Evolutionary conservation across 92 coral and sea anemone genomes (phyloP), one percentile per base, ranked within the genome.

Genomic region (Porites cylindrica): DNA sequence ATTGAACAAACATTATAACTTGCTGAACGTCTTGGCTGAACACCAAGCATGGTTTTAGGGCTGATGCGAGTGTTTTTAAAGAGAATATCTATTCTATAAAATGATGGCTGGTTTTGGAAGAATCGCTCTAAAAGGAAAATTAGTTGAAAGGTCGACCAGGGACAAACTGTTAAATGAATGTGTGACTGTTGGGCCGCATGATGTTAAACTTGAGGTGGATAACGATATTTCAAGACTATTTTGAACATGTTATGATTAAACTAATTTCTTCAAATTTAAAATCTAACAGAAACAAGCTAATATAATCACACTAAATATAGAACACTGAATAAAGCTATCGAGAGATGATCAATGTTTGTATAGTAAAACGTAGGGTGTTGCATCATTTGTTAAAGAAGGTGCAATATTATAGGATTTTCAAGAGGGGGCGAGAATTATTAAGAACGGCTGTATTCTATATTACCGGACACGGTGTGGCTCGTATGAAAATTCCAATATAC

Each of bases 401-500:
- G 47, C 47, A 38, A 38, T 38, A 38, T 38, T 38, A 3, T 38
- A 38, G 47, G 47, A 64, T 62, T 83, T 11, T 62, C 1, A 47
- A 7, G 53, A 17, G 65, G 6, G 29, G 23, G n/a, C 74, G 73
- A 73, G 73, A 73, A 83, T 83, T 83, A 51, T 72, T 9, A 23
- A 12, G 81, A 38, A 74, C 80, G 87, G 47, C 87, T 26, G 38
- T 21, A 2, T 72, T 50, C 79, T 83, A 50, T 23, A 10, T 16
- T 7, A 7, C 87, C 81, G 87, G 87, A 83, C 87, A 74, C 65
- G 80, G 54, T 23, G 26, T 18, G 52, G 72, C 56, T 82, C 63
- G 7, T 23, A 8, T 32, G 58, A 38, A 52, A 61, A 61, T 75
- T 75, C 80, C 72, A 52, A 52, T 56, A 83, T 64, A 23, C 21